Evolutionary conservation across 2,888 invertebrate species (phyloP), one percentile per base, ranked within the genome.

Genomic region (Anthrax anthrax): DNA sequence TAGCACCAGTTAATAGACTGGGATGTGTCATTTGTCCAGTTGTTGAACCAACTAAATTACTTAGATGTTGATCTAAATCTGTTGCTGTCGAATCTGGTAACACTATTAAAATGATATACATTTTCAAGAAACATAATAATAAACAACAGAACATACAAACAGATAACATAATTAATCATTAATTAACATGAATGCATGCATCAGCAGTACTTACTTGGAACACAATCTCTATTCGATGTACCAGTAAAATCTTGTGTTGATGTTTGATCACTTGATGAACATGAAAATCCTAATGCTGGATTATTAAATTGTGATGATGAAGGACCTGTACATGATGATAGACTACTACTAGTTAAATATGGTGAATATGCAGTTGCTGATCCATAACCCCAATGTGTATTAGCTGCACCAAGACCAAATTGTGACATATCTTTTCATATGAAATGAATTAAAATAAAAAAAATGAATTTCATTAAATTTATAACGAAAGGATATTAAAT

Each of bases 341-440:
- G 61, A 55, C 78, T 75, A 58, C 79, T 76, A 42, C 74, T 70
- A 39, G 78, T 79, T 58, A 89, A 73, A 64, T 89, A 90, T 14
- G 88, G 85, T 1, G 88, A 86, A 67, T 89, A 90, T 14, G 86
- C 87, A 47, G 84, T 82, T 27, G 88, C 83, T 40, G 86, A 79
- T 38, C 88, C 81, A 64, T 88, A 88, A 53, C 89, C 87, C 89
- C 89, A 89, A 62, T 85, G 85, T 13, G 86, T 82, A 67, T 89
- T 88, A 57, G 84, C 80, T 58, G 84, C 81, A 65, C 85, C 83
- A 62, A 86, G 69, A 39, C 86, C 84, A 63, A 88, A 87, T 67
- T 86, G 86, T 55, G 85, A 79, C 85, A 88, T 86, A 68, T 87
- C 86, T 87, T 70, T 4, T 64, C 59, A 49, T 23, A 27, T n/a